Evolutionary conservation across 2,113 vertebrate genomes (phyloP), one percentile per base, ranked within the genome.

Genomic region (Tragelaphus scriptus): DNA sequence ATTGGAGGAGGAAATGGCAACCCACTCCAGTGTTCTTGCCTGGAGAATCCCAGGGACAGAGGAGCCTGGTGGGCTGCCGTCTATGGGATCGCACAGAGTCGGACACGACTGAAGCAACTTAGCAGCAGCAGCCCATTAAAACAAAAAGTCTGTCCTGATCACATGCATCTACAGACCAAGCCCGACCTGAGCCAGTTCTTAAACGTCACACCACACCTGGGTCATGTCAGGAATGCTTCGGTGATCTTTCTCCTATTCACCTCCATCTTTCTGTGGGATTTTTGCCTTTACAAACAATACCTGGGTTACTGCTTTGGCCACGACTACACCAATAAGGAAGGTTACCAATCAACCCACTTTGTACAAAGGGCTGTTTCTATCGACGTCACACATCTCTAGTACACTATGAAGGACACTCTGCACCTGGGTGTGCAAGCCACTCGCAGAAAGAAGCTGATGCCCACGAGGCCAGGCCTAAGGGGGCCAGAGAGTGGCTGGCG

Each of bases 211-310:
- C 80, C 40, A 68, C 2, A 28, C 36, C 12, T 96, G 85, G 81
- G 40, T 93, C 23, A 12, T 28, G 49, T 32, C 90, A 95, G 36
- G 40, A 85, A 90, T 6, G 13, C 65, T 53, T 61, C 75, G 61
- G 15, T 58, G 21, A 51, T 94, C 88, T 75, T 87, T 77, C n/a
- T 59, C 58, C 82, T 95, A 91, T 61, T 92, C 47, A 90, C 85
- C 61, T 75, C 85, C 63, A 40, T 77, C 87, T 79, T 93, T 26
- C 63, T 80, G 88, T 79, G 88, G 65, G 91, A 77, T 61, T 90
- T 92, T 85, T 93, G 55, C 61, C 75, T 91, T 96, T 92, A 82
- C 65, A 85, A 96, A 81, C 89, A 40, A 63, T 40, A 87, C 25
- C 53, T 81, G 51, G 75, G 47, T 10, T 2, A 7, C 90, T 90